Conservation (phyloP, 2,888 invertebrate genomes). For the Eilema sororculum region DNA sequence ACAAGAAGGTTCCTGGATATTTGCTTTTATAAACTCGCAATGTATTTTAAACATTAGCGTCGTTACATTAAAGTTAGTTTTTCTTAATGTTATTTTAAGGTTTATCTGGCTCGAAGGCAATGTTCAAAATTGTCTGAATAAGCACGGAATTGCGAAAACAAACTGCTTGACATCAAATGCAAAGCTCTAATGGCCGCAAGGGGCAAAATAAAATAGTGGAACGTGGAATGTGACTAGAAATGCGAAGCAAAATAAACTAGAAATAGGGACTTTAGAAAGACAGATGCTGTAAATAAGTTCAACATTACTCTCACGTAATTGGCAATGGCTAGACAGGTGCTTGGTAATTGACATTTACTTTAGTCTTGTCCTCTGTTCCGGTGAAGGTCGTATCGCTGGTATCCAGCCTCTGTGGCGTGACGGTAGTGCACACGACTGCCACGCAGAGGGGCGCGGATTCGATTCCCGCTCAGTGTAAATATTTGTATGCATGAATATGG, state of each 20-base stretch:
- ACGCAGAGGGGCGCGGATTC: too few species aligned
- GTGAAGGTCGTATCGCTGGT: too few species aligned
- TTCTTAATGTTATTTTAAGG: constrained; percentile 20
- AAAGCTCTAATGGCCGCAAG: constrained; percentile 27
- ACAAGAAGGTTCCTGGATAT: constrained; percentile 46
- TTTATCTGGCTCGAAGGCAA: constrained; percentile 19
- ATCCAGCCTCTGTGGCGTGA: too few species aligned
- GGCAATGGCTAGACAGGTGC: too few species aligned
- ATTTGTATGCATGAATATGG: too few species aligned
- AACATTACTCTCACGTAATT: too few species aligned
- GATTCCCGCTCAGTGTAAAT: too few species aligned
- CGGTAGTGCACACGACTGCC: too few species aligned
- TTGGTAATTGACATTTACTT: too few species aligned
- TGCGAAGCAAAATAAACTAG: neutral
- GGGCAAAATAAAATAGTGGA: neutral
- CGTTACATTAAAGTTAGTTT: constrained; percentile 22
- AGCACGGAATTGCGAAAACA: constrained; percentile 34
- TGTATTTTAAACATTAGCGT: constrained; percentile 25
- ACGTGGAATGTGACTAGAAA: neutral
- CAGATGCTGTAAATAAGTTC: too few species aligned
- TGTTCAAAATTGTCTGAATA: constrained; percentile 38
- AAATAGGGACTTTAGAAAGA: neutral
- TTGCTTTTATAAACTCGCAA: constrained; percentile 32
- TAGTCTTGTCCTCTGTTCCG: too few species aligned
- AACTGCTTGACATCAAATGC: constrained; percentile 30